Evolutionary conservation across 2,888 invertebrate genomes (phyloP).

Genomic region (Acleris emargana): DNA sequence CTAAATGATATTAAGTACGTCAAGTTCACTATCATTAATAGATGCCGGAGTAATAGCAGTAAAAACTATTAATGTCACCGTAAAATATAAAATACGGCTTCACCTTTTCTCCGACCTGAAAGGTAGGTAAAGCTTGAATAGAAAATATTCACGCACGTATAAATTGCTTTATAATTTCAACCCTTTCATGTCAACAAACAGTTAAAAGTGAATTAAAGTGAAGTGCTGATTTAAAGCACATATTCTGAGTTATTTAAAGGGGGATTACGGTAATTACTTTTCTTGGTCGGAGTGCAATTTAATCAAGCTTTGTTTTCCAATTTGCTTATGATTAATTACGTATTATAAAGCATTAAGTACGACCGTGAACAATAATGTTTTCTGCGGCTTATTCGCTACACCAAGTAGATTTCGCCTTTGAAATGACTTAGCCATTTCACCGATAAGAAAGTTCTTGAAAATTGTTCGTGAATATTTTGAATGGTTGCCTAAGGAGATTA

Average conservation of each 20-base stretch:
- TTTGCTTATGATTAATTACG: conserved; percentile 19
- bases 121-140: not conserved
- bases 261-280: conserved; percentile 28
- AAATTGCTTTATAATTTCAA: conserved; percentile 20
- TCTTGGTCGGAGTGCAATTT: conserved; percentile 16
- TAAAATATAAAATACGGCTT: too few relatives aligned
- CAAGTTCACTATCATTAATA: too few relatives aligned
- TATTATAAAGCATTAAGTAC: not conserved
- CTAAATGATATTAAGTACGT: too few relatives aligned
- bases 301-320: conserved; percentile 17
- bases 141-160: not conserved
- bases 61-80: too few relatives aligned
- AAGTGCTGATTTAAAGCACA: conserved; percentile 25
- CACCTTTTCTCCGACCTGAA: not conserved
- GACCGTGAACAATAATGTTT: not conserved
- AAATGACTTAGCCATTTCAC: too few relatives aligned
- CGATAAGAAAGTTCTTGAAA: too few relatives aligned
- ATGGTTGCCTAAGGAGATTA: too few relatives aligned
- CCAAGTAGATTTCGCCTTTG: not conserved
- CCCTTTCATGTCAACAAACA: conserved; percentile 27
- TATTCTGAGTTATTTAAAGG: conserved; percentile 15
- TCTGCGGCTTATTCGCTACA: not conserved
- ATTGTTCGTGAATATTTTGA: too few relatives aligned
- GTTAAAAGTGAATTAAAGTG: conserved; percentile 16
- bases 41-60: too few relatives aligned